These are phyloP conservation scores for Forbesichthys agassizii DNA, from an alignment of 2,113 vertebrate genomes.

Conservation along the genomic window DNA sequence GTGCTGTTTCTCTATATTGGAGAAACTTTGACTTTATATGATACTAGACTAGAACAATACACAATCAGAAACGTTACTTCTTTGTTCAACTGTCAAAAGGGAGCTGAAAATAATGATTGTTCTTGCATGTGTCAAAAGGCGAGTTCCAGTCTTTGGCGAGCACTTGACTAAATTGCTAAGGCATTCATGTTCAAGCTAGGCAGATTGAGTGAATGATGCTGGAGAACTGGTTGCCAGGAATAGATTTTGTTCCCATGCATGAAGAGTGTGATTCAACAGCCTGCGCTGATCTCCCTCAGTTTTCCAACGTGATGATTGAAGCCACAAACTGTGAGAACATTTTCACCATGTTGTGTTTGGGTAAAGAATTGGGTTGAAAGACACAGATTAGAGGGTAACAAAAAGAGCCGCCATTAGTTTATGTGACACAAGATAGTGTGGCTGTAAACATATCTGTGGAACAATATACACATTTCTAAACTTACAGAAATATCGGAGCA, in stretches of 20 bases:
- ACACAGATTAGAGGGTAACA: background rate
- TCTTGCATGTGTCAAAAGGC: constrained; percentile 24
- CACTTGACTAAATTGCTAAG: constrained; percentile 15
- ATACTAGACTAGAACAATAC: constrained; percentile 22
- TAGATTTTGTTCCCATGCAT: background rate
- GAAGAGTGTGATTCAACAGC: background rate
- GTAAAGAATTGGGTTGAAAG: background rate
- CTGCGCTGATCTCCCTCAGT: background rate
- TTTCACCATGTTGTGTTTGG: background rate
- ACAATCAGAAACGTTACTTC: constrained; percentile 20
- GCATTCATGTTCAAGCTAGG: constrained; percentile 21
- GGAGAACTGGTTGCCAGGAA: background rate
- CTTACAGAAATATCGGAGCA: no score
- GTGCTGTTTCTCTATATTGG: background rate
- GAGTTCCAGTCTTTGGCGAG: constrained; percentile 30
- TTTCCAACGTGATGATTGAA: background rate
- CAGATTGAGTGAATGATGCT: constrained; percentile 22
- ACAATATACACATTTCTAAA: no score
- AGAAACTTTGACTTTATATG: background rate
- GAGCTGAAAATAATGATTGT: constrained; percentile 31
- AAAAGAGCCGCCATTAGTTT: background rate
- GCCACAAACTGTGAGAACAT: background rate
- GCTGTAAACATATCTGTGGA: no score
- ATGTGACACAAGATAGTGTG: background rate
- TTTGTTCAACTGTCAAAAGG: constrained; percentile 7